Evolutionary conservation across 1,140 invertebrate genomes (phyloP).

Genomic region (Trichonephila clavipes): DNA sequence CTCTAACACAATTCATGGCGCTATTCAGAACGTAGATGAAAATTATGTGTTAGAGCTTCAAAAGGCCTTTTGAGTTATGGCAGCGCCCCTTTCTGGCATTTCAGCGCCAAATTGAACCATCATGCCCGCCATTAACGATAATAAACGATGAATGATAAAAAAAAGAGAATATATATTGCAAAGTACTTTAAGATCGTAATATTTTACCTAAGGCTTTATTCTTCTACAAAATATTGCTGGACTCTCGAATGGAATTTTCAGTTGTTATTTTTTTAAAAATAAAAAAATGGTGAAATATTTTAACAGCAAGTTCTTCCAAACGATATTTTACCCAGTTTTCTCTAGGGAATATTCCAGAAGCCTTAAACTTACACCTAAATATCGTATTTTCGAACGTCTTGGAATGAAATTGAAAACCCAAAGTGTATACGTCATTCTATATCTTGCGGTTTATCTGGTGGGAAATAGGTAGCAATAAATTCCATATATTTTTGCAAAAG

Average conservation of each 20-base stretch:
- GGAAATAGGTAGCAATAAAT: conserved; percentile 56
- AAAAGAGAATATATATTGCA: not conserved
- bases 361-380: conserved; percentile 19
- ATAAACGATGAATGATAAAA: conserved; percentile 33
- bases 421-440: conserved; percentile 18
- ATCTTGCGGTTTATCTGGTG: conserved; percentile 8
- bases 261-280: not conserved
- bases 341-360: not conserved
- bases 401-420: conserved; percentile 44
- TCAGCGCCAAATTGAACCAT: conserved; percentile 52
- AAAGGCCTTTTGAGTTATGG: conserved; percentile 37
- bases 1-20: conserved; percentile 28
- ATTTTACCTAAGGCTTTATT: conserved; percentile 41
- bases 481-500: conserved; percentile 37
- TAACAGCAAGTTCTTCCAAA: not conserved
- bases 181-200: conserved; percentile 53
- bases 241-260: not conserved
- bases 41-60: conserved; percentile 30
- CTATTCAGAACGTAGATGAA: conserved; percentile 19
- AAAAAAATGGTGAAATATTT: conserved; percentile 15
- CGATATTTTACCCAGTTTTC: not conserved
- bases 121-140: conserved; percentile 41
- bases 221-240: not conserved
- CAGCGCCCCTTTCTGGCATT: not conserved
- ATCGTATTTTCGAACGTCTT: conserved; percentile 35